Percentiles rank a stretch among this genome's conserved stretches.
Evolutionary conservation across 2,888 invertebrate genomes (phyloP).

Genomic region (Drosophila merina): DNA sequence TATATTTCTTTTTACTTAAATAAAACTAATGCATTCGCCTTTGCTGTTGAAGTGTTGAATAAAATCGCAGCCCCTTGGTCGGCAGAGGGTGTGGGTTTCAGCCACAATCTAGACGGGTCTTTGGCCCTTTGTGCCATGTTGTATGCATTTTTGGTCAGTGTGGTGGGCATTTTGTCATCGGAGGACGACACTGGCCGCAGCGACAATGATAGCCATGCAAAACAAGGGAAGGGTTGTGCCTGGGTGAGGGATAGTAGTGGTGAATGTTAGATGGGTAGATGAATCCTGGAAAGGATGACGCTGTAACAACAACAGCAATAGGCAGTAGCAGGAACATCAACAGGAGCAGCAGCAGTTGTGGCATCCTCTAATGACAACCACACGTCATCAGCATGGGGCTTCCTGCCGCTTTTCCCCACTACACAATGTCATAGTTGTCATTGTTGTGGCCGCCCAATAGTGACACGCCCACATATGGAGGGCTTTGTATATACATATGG

Average conservation of each 20-base stretch:
- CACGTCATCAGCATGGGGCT: conserved; percentile 70
- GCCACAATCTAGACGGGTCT: conserved; percentile 20
- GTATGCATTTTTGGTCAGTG: conserved; percentile 70
- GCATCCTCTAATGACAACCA: conserved; percentile 74
- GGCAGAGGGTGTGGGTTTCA: conserved; percentile 9
- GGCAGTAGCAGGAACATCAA: conserved; percentile 24
- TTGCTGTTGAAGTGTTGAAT: conserved; percentile 32
- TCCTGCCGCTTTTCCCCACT: conserved; percentile 22
- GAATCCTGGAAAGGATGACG: conserved; percentile 26
- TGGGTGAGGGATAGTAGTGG: neutral
- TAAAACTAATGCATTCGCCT: neutral
- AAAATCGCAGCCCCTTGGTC: conserved; percentile 55
- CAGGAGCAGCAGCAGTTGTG: conserved; percentile 26
- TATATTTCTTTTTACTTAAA: neutral
- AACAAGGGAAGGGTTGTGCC: conserved; percentile 18
- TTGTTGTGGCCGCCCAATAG: conserved; percentile 62
- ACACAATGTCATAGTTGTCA: conserved; percentile 42
- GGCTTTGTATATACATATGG: conserved; percentile 25
- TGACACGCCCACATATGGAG: conserved; percentile 67
- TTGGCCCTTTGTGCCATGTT: conserved; percentile 62
- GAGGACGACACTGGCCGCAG: conserved; percentile 15
- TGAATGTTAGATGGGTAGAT: conserved; percentile 16
- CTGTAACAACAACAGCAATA: conserved; percentile 66
- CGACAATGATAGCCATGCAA: conserved; percentile 45
- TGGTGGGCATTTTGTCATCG: conserved; percentile 64